A percentile compares a stretch with the other conserved stretches of the same genome.
Evolutionary conservation across 2,113 vertebrate species (phyloP).

Genomic region (Canis aureus): DNA sequence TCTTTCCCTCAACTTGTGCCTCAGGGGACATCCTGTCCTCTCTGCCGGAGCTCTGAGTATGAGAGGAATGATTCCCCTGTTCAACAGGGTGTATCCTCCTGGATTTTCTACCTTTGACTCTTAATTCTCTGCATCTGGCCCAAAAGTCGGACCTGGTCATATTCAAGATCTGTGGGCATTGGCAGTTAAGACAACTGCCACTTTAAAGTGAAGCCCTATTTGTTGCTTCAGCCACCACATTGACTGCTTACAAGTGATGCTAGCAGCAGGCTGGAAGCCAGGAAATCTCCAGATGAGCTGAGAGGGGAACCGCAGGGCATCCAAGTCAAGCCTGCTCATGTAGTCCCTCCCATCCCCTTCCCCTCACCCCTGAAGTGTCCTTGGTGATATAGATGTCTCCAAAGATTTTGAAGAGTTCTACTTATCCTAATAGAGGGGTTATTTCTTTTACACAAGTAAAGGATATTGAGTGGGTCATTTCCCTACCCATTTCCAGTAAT

Average conservation of each 20-base stretch:
- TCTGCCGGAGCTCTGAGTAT: not conserved
- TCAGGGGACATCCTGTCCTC: not conserved
- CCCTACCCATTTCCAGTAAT: not conserved
- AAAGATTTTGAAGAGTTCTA: not conserved
- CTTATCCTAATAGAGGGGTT: not conserved
- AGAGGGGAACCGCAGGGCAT: accelerated
- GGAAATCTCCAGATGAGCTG: not conserved
- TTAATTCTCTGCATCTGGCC: not conserved
- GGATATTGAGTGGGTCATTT: not conserved
- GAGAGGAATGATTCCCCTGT: not conserved
- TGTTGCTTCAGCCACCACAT: not conserved
- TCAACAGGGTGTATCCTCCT: not conserved
- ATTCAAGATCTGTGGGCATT: not conserved
- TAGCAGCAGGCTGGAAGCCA: not conserved
- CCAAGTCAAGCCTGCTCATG: not conserved
- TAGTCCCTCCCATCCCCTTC: not conserved
- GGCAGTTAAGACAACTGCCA: not conserved
- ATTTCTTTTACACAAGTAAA: not conserved
- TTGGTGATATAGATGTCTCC: not conserved
- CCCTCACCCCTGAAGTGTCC: not conserved
- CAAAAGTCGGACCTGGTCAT: not conserved
- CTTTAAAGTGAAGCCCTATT: not conserved
- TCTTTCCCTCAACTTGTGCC: not conserved
- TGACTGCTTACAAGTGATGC: no score
- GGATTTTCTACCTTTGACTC: not conserved